Evolutionary conservation across 1,140 invertebrate genomes (phyloP).

Genomic region (Drosophila obscura): DNA sequence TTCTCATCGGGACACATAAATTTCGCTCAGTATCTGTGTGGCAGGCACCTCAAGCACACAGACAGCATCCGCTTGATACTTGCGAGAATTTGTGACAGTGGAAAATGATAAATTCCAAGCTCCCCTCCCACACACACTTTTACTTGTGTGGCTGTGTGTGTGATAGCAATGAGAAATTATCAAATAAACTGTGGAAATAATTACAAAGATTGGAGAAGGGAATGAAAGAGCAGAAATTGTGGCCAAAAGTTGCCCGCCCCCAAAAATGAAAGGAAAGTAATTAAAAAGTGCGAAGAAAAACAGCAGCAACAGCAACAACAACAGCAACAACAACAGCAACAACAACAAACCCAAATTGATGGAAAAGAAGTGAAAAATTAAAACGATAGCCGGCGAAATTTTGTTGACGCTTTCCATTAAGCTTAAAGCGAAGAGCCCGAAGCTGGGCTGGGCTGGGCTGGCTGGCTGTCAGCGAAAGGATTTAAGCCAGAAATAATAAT

Average conservation of each 20-base stretch:
- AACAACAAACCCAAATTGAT: conserved; percentile 32
- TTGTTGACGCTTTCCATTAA: conserved; percentile 72
- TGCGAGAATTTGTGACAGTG: conserved; percentile 19
- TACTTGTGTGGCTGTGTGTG: conserved; percentile 15
- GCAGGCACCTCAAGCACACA: conserved; percentile 2
- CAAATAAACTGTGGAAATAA: conserved; percentile 72
- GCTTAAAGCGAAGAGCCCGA: conserved; percentile 49
- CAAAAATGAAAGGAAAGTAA: conserved; percentile 76
- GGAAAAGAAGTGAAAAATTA: conserved; percentile 51
- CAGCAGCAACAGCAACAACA: conserved; percentile 28
- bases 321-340: conserved; percentile 25
- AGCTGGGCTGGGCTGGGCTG: conserved; percentile 36
- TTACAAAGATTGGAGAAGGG: conserved; percentile 29
- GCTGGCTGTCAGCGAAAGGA: conserved; percentile 68
- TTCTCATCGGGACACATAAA: conserved; percentile 39
- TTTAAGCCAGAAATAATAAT: conserved; percentile 73
- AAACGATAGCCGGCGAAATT: conserved; percentile 66
- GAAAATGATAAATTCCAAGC: conserved; percentile 58
- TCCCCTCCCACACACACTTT: not conserved
- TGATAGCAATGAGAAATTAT: conserved; percentile 56
- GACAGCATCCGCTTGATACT: conserved; percentile 30
- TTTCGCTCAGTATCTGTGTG: conserved; percentile 30
- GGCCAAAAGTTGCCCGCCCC: conserved; percentile 58
- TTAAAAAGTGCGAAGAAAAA: conserved; percentile 75
- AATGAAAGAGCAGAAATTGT: conserved; percentile 34